Conservation (phyloP, 2,888 invertebrate species). For the Hemithea aestivaria region DNA sequence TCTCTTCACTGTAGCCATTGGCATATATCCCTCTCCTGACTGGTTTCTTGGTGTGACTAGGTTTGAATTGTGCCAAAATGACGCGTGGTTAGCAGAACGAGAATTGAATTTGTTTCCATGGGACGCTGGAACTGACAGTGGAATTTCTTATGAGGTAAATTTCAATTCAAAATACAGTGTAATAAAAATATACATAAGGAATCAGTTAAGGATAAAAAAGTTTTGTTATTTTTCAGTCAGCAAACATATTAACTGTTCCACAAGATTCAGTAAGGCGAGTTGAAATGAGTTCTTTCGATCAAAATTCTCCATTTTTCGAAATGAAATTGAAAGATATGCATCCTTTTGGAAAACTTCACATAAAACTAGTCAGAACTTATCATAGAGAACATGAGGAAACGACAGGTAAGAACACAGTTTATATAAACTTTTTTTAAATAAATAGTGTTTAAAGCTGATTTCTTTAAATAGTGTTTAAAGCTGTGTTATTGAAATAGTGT, state of each 20-base stretch:
- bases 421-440: neutral
- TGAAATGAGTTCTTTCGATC: constrained; percentile 62
- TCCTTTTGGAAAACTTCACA: constrained; percentile 60
- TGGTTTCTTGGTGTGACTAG: constrained; percentile 97
- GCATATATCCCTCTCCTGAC: constrained; percentile 85
- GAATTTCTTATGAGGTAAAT: constrained; percentile 89
- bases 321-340: constrained; percentile 61
- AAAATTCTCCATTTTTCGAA: constrained; percentile 65
- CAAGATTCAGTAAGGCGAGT: constrained; percentile 59
- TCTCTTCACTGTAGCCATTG: constrained; percentile 54
- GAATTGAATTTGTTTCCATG: constrained; percentile 94
- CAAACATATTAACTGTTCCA: constrained; percentile 60
- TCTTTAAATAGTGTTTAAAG: too few species aligned
- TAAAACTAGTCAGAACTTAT: constrained; percentile 58
- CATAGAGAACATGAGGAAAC: constrained; percentile 51
- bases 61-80: constrained; percentile 90
- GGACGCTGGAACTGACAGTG: constrained; percentile 97
- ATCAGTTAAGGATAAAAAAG: too few species aligned
- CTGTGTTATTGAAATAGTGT: too few species aligned
- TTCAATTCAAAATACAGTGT: too few species aligned
- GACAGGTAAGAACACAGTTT: constrained; percentile 35
- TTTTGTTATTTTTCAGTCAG: constrained; percentile 44
- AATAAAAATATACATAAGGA: too few species aligned
- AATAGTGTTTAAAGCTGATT: neutral
- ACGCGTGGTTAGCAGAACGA: constrained; percentile 91